Percentiles rank a stretch among this genome's conserved stretches.
phyloP scores from a whole-genome alignment of 2,113 vertebrate species.

The Tachycineta bicolor region DNA sequence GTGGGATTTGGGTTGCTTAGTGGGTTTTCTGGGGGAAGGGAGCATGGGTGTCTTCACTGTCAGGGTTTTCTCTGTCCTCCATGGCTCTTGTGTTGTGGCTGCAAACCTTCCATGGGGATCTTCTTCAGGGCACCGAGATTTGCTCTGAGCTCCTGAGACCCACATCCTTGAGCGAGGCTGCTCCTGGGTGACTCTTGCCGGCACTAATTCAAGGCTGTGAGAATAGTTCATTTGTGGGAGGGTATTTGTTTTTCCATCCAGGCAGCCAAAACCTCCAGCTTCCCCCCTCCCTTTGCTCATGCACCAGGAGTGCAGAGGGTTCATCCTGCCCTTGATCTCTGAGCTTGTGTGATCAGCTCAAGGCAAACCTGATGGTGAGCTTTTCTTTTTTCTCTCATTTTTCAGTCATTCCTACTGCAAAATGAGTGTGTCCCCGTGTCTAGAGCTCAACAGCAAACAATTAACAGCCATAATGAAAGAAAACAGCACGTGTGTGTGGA shows the following conservation, averaged over 20 bases:
- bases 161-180: not conserved
- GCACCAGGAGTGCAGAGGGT: not conserved
- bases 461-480: conserved; percentile 22
- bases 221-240: conserved; percentile 63
- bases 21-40: rapidly evolving
- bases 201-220: conserved; percentile 58
- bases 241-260: conserved; percentile 69
- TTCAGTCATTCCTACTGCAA: not conserved
- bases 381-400: not conserved
- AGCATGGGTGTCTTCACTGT: rapidly evolving
- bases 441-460: conserved; percentile 19
- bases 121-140: not conserved
- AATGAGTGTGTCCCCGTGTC: not conserved
- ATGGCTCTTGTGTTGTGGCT: rapidly evolving
- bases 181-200: conserved; percentile 40
- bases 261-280: conserved; percentile 67
- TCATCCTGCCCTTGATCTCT: not conserved
- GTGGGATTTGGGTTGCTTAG: not conserved
- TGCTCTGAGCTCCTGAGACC: not conserved
- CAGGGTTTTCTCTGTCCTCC: not conserved
- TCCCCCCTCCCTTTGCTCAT: not conserved
- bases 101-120: not conserved
- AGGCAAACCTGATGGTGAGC: not conserved
- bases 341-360: not conserved
- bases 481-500: not conserved